Percentiles rank a stretch among this genome's conserved stretches.
Conservation (phyloP, 2,888 invertebrate species). For the Melikaiella ostensackeni region DNA sequence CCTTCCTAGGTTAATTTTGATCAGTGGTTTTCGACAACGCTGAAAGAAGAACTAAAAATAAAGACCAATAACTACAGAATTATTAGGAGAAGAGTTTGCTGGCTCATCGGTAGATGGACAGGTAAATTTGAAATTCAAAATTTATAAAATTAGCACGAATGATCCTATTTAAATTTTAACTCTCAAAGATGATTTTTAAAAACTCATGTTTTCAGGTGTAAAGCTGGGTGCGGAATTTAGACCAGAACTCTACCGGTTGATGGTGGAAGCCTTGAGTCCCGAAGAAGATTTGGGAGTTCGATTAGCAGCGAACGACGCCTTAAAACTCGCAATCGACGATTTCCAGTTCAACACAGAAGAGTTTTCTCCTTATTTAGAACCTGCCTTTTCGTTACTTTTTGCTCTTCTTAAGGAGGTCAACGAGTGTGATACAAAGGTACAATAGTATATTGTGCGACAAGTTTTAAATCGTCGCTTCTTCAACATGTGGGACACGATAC, state of each 20-base stretch:
- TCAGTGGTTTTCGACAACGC: slow-evolving; percentile 91
- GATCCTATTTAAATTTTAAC: no score
- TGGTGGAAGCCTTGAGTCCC: slow-evolving; percentile 85
- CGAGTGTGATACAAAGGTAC: slow-evolving; percentile 94
- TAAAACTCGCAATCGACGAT: slow-evolving; percentile 92
- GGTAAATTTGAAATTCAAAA: slow-evolving; percentile 67
- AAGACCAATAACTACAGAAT: slow-evolving; percentile 91
- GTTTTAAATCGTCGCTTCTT: no score
- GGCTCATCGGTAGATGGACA: slow-evolving; percentile 89
- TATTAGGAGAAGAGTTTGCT: slow-evolving; percentile 89
- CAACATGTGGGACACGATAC: no score
- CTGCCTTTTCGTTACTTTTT: slow-evolving; percentile 89
- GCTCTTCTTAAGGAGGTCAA: slow-evolving; percentile 90
- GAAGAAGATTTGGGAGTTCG: slow-evolving; percentile 94
- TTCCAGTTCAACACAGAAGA: slow-evolving; percentile 94
- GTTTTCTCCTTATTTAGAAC: slow-evolving; percentile 90
- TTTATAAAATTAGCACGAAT: not conserved
- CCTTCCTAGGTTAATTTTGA: slow-evolving; percentile 89
- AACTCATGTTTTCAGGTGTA: slow-evolving; percentile 5
- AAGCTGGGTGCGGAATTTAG: slow-evolving; percentile 88
- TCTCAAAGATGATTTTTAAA: no score
- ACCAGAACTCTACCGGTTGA: slow-evolving; percentile 88
- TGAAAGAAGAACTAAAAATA: slow-evolving; percentile 89
- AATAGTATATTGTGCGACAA: no score
- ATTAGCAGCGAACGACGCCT: slow-evolving; percentile 90